Percentiles rank a stretch among this genome's conserved stretches.
Evolutionary conservation across 2,888 invertebrate genomes (phyloP).

Genomic region (Laspeyria flexula): DNA sequence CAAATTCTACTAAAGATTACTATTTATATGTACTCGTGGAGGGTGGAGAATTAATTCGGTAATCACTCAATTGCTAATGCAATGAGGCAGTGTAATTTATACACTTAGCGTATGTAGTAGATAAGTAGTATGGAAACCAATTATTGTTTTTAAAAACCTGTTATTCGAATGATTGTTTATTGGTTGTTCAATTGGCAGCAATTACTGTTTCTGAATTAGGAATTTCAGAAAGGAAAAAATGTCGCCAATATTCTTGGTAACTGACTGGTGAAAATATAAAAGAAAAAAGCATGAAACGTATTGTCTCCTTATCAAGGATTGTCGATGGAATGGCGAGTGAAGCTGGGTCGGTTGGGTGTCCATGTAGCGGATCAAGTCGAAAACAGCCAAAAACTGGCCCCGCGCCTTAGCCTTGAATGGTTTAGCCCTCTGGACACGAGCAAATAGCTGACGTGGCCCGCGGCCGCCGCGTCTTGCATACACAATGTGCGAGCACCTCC

Average conservation of each 20-base stretch:
- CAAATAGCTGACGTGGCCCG: constrained; percentile 85
- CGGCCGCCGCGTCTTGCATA: constrained; percentile 83
- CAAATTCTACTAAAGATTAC: constrained; percentile 62
- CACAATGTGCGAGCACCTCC: constrained; percentile 70
- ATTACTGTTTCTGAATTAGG: constrained; percentile 37
- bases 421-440: constrained; percentile 84
- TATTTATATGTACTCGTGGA: constrained; percentile 36
- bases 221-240: constrained; percentile 36
- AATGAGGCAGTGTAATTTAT: constrained; percentile 42
- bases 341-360: constrained; percentile 33
- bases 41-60: constrained; percentile 55
- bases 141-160: constrained; percentile 40
- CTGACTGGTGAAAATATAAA: constrained; percentile 3
- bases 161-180: constrained; percentile 38
- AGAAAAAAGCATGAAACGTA: constrained; percentile 23
- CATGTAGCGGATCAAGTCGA: constrained; percentile 73
- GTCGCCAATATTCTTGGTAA: constrained; percentile 27
- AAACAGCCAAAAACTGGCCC: constrained; percentile 84
- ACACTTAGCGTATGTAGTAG: constrained; percentile 42
- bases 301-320: constrained; percentile 39
- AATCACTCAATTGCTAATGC: constrained; percentile 51
- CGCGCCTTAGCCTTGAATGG: constrained; percentile 84
- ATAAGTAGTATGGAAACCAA: constrained; percentile 44
- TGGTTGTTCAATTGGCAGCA: constrained; percentile 38
- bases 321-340: constrained; percentile 35